These are phyloP conservation scores for Virgularia gustaviana DNA, from an alignment of 92 coral and sea anemone genomes.

Conservation along the genomic window DNA sequence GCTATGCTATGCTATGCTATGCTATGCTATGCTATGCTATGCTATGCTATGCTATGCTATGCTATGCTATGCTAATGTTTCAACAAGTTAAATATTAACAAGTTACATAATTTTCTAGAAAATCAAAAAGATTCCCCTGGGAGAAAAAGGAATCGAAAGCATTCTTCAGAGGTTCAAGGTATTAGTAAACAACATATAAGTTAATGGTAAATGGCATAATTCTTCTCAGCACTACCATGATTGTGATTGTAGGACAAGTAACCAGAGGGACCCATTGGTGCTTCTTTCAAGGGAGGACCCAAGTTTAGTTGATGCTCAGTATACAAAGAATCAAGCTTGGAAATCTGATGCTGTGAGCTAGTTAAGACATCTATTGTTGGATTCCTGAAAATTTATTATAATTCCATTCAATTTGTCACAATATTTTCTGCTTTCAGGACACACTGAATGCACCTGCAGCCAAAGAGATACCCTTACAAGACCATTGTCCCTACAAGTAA, in stretches of 20 bases:
- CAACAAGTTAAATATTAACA: too few species aligned
- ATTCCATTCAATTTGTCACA: neutral
- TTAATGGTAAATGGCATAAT: neutral
- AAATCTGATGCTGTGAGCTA: conserved; percentile 90
- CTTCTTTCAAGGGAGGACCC: conserved; percentile 79
- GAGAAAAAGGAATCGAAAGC: conserved; percentile 71
- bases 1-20: too few species aligned
- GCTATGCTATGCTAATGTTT: too few species aligned
- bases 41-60: too few species aligned
- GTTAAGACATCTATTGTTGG: neutral
- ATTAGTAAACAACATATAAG: too few species aligned
- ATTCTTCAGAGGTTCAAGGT: conserved; percentile 99
- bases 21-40: too few species aligned
- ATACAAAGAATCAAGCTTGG: conserved; percentile 99
- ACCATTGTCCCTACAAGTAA: conserved; percentile 90
- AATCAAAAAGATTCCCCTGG: conserved; percentile 85
- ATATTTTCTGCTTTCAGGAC: conserved; percentile 51
- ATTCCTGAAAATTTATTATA: neutral
- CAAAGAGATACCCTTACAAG: conserved; percentile 85
- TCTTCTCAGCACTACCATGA: neutral
- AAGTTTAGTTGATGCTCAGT: conserved; percentile 82
- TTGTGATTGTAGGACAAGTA: conserved; percentile 62
- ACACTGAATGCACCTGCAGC: conserved; percentile 86
- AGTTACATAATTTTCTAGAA: conserved; percentile 42
- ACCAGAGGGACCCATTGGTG: conserved; percentile 86